Evolutionary conservation across 2,797 vertebrate species (phyloP).

Genomic region (Malacoraja senta): DNA sequence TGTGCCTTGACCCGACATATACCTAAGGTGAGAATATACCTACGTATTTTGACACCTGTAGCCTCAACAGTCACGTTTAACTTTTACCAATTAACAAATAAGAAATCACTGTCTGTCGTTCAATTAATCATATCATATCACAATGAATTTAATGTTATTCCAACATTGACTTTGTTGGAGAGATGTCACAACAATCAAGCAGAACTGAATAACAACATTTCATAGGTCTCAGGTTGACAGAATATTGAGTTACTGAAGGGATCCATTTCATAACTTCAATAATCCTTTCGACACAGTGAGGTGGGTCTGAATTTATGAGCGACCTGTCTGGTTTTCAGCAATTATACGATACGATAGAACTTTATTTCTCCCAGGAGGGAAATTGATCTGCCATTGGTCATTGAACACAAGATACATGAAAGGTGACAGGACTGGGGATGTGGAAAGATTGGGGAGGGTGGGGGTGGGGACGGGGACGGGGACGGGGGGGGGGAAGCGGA

Average conservation of each 20-base stretch:
- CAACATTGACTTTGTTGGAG: not conserved
- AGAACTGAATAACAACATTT: not conserved
- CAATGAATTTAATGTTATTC: not conserved
- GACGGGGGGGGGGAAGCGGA: too few species aligned
- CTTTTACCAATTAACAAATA: not conserved
- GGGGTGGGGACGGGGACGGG: too few species aligned
- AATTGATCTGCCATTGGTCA: too few species aligned
- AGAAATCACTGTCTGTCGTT: not conserved
- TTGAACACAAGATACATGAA: too few species aligned
- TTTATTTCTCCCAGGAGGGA: too few species aligned
- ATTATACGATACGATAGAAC: not conserved
- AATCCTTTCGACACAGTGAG: constrained; percentile 35
- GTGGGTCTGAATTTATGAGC: constrained; percentile 10
- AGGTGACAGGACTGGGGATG: too few species aligned
- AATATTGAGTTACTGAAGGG: constrained; percentile 23
- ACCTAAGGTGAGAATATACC: not conserved
- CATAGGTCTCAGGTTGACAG: not conserved
- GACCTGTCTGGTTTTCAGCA: constrained; percentile 23
- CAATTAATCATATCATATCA: constrained; percentile 5
- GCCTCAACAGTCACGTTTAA: constrained; percentile 12
- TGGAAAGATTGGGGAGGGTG: too few species aligned
- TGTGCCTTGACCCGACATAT: too few species aligned
- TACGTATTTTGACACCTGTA: not conserved
- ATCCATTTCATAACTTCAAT: constrained; percentile 28
- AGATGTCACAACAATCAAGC: not conserved